Evolutionary conservation across 2,113 vertebrate species (phyloP), one percentile per base, ranked within the genome.

Genomic region (Clupea harengus): DNA sequence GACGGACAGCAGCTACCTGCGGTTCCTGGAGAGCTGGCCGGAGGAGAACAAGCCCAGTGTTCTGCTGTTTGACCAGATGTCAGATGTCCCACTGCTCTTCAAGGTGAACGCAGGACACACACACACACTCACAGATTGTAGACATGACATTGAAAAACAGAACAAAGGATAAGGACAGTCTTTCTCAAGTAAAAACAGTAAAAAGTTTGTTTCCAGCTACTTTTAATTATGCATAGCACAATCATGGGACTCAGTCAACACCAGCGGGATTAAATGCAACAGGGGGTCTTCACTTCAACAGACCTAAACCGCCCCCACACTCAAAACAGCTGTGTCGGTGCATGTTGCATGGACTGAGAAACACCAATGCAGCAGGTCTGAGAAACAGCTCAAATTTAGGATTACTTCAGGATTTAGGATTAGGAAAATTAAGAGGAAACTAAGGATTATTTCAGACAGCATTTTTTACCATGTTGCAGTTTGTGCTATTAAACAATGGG

Each of bases 41-140:
- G 95, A 94, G 0, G 96, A 98, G 87, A 99, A 99, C 89, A 99
- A 99, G 85, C 98, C 98, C 17, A 96, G 94, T 0, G 93, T 98
- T 83, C 94, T 99, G 45, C 92, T 99, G 32, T 99, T 99, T 46
- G 97, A 99, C 89, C 95, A 97, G 22, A 91, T 94, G 83, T 94
- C 97, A 0, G n/a, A 85, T 0, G 92, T 95, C 46, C 96, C 97
- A 0, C 89, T 99, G 0, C 86, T 97, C 0, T 99, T 96, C 91
- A 99, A 99, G 96, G 98, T 99, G 94, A 90, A 87, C 15, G 11
- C 72, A 75, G n/a, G n/a, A 39, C 39, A 39, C 39, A 39, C 39
- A 39, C 39, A 39, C 39, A 39, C 39, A 39, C 39, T 1, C 39
- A 39, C 39, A 64, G 2, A n/a, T 3, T 15, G 2, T 8, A 52